Base-by-base conservation (phyloP, 2,113 vertebrate species). In the Stictonetta naevosa region DNA sequence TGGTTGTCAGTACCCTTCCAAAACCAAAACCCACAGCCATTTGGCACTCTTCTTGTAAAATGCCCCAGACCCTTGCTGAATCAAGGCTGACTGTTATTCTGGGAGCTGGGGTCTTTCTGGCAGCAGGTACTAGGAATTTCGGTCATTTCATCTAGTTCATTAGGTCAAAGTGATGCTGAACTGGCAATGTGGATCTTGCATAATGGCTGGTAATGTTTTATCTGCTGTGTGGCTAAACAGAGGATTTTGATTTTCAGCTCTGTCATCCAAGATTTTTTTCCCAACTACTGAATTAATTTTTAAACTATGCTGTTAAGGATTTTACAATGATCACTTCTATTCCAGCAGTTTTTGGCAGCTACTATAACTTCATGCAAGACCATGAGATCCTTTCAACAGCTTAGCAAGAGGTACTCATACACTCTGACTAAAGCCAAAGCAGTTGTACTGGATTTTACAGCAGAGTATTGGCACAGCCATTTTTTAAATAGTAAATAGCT, bases 361-460 rank as follows among this genome's bases (percentile, higher is more conserved):
- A 15, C 4, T 72, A 5, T 64, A 81, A 75, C 53, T 81, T 60
- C 8, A 23, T 33, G 18, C 17, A 83, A 23, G 29, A 68, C 23
- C 6, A 26, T 25, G 40, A 71, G 36, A 34, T 80, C 63, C 14
- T 92, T 88, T 64, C 4, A 4, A 20, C 44, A 69, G 38, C 13
- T 73, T 93, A 91, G 46, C 34, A 48, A 68, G 52, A 81, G 17
- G 13, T 67, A 25, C 12, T 81, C 4, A 13, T 29, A 72, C 44
- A 69, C 72, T 92, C 40, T 88, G 7, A 69, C 46, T 79, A 85
- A 68, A 96, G 22, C 52, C 60, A 60, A 91, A 80, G 58, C 96
- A 80, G 12, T 58, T 67, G 10, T 52, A 36, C 33, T 87, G 73
- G 48, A 69, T 52, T 21, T 59, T 90, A 56, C 8, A 88, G 11